Percentiles rank a stretch among this genome's conserved stretches.
phyloP scores from a whole-genome alignment of 1,140 invertebrate genomes.

The Condylostylus longicornis region DNA sequence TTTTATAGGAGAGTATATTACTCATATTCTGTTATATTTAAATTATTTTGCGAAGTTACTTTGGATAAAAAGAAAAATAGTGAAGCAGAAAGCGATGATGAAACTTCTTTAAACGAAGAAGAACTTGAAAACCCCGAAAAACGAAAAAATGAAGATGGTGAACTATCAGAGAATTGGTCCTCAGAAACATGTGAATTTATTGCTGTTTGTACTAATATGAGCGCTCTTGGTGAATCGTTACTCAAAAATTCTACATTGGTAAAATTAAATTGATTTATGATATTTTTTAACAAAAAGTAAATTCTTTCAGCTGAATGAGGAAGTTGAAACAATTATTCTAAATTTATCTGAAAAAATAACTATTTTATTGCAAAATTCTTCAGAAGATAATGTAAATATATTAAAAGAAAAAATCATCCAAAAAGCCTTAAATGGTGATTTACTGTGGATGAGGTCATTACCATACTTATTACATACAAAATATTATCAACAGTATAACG shows the following conservation, averaged over 20 bases:
- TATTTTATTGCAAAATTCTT: slow-evolving; percentile 15
- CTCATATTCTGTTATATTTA: slow-evolving; percentile 18
- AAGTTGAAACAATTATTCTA: slow-evolving; percentile 6
- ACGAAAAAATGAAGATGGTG: slow-evolving; percentile 15
- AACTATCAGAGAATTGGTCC: slow-evolving; percentile 26
- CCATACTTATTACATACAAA: slow-evolving; percentile 11
- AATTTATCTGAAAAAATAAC: slow-evolving; percentile 16
- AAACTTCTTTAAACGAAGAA: too few relatives aligned
- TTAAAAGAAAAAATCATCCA: slow-evolving; percentile 18
- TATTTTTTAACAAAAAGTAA: background rate
- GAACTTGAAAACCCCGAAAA: background rate
- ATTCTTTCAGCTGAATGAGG: background rate
- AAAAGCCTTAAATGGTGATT: slow-evolving; percentile 7
- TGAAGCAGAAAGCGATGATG: too few relatives aligned
- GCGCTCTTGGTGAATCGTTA: slow-evolving; percentile 12
- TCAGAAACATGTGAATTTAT: slow-evolving; percentile 15
- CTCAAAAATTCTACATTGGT: too few relatives aligned
- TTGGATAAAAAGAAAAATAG: too few relatives aligned
- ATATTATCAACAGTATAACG: slow-evolving; percentile 20
- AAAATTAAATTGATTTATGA: background rate
- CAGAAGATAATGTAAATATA: slow-evolving; percentile 11
- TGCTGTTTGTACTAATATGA: slow-evolving; percentile 15
- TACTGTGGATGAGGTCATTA: slow-evolving; percentile 15
- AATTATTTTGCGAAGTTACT: slow-evolving; percentile 15
- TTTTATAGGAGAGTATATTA: slow-evolving; percentile 13